Percentiles rank a stretch among this genome's conserved stretches.
These are phyloP conservation scores for Tholera decimalis DNA, from an alignment of 2,888 invertebrate species.

Conservation along the genomic window DNA sequence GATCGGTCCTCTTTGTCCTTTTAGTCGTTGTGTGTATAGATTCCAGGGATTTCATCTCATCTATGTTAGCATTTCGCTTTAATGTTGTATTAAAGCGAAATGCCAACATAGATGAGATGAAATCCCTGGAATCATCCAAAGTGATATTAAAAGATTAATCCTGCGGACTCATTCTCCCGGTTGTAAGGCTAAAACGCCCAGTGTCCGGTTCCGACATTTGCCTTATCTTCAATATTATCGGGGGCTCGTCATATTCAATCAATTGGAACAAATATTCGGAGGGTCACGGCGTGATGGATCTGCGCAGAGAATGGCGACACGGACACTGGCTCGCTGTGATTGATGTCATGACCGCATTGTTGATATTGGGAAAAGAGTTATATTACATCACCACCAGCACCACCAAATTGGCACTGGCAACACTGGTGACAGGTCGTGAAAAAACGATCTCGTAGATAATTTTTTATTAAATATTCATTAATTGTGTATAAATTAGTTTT, in stretches of 20 bases:
- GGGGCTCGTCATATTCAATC: conserved; percentile 38
- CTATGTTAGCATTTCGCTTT: not conserved
- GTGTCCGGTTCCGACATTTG: not conserved
- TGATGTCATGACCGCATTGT: conserved; percentile 28
- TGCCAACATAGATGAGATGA: no score
- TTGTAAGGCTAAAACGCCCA: not conserved
- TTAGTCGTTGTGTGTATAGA: not conserved
- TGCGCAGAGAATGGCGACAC: conserved; percentile 2
- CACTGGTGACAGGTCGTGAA: no score
- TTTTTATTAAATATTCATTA: no score
- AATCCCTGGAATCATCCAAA: not conserved
- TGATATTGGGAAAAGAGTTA: conserved; percentile 5
- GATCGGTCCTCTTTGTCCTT: not conserved
- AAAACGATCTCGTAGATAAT: no score
- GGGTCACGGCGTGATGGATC: conserved; percentile 39
- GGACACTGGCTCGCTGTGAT: conserved; percentile 24
- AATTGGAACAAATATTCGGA: conserved; percentile 39
- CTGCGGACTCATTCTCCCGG: conserved; percentile 5
- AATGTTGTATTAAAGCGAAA: no score
- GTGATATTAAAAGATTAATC: conserved; percentile 13
- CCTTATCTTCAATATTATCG: conserved; percentile 20
- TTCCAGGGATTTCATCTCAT: not conserved
- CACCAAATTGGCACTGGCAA: no score
- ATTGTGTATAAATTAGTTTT: no score
- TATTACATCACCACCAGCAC: not conserved